Conservation (phyloP, 2,113 vertebrate species). For the Corythaeola cristata region DNA sequence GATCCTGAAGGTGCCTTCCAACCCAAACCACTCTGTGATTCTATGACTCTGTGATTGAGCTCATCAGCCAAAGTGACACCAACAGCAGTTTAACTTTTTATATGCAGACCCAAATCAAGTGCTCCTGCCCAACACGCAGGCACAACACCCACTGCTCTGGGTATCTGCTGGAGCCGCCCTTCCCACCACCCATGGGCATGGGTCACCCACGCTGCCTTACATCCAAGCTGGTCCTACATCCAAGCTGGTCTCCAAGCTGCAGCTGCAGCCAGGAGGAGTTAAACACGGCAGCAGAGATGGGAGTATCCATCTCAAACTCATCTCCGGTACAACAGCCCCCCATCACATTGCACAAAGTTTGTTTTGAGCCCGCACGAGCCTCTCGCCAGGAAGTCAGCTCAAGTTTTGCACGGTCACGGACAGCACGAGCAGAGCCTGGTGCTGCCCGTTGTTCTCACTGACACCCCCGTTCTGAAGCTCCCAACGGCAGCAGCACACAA, state of each 20-base stretch:
- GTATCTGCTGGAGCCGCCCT: neutral
- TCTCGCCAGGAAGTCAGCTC: neutral
- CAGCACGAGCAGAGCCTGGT: neutral
- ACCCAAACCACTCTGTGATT: no score
- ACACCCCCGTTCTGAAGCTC: rapidly evolving
- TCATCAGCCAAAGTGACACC: neutral
- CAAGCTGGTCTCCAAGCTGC: neutral
- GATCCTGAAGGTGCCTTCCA: no score
- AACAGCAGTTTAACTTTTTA: neutral
- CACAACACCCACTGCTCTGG: neutral
- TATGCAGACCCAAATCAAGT: neutral
- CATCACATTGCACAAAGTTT: rapidly evolving
- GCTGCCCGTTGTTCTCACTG: neutral
- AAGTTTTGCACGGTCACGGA: neutral
- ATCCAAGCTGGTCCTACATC: neutral
- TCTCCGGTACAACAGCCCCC: neutral
- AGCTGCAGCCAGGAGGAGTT: neutral
- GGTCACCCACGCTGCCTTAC: neutral
- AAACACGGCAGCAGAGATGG: neutral
- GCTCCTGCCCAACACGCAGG: rapidly evolving
- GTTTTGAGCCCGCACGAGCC: neutral
- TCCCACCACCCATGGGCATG: rapidly evolving
- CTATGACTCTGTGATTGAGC: neutral
- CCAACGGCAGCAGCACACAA: neutral
- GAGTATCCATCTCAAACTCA: neutral